phyloP scores from a whole-genome alignment of 2,797 vertebrate species.

The Syndactyla subalaris region DNA sequence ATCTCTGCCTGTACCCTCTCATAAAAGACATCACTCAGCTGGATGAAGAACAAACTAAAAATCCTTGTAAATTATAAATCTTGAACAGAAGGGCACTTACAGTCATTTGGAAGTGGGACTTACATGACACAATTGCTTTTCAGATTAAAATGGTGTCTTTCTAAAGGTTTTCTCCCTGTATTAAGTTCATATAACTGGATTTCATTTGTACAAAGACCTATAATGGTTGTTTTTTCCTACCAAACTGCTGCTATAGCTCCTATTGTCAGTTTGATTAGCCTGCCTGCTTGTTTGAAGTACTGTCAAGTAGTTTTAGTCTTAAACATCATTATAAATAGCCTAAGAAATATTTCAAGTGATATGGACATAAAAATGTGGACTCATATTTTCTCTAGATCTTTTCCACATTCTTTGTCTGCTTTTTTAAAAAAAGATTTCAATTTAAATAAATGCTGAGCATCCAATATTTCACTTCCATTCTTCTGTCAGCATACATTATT shows the following conservation, averaged over 20 bases:
- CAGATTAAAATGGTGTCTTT: background rate
- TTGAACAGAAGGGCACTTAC: background rate
- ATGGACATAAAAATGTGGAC: background rate
- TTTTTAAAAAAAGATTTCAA: background rate
- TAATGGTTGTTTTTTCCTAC: background rate
- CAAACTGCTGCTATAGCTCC: background rate
- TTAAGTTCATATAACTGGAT: background rate
- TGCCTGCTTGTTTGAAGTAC: background rate
- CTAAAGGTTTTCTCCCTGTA: background rate
- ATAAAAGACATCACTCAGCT: background rate
- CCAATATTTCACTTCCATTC: background rate
- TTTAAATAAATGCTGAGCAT: background rate
- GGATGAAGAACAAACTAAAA: background rate
- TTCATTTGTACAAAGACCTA: background rate
- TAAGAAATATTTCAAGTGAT: background rate
- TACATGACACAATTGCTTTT: background rate
- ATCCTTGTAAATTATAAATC: background rate
- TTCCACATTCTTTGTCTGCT: background rate
- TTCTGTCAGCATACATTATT: background rate
- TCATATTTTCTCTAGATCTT: background rate
- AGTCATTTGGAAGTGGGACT: background rate
- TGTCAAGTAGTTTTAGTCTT: background rate
- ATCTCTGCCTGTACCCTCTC: background rate
- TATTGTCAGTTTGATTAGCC: slow-evolving; percentile 20
- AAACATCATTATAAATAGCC: background rate